phyloP scores from a whole-genome alignment of 2,888 invertebrate species.

The Tholera decimalis region DNA sequence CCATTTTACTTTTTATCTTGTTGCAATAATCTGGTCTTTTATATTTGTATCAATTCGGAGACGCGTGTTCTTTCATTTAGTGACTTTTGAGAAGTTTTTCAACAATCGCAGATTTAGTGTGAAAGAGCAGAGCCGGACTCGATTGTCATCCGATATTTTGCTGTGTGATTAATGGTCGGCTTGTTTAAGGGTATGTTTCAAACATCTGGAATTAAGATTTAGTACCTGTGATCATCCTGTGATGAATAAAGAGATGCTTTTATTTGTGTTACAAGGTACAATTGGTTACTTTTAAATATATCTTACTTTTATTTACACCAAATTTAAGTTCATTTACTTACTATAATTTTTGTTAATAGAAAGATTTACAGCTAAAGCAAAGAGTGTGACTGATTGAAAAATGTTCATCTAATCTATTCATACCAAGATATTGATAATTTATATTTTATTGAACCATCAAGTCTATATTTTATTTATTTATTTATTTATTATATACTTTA shows the following conservation, averaged over 20 bases:
- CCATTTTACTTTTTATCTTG: conserved; percentile 25
- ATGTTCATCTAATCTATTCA: too few species aligned
- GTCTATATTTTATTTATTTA: too few species aligned
- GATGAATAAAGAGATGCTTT: neutral
- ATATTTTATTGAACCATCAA: too few species aligned
- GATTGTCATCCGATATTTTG: conserved; percentile 74
- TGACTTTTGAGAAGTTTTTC: conserved; percentile 71
- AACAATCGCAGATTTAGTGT: conserved; percentile 75
- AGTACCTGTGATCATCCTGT: conserved; percentile 33
- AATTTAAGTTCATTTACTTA: too few species aligned
- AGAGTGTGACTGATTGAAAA: too few species aligned
- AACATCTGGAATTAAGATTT: conserved; percentile 43
- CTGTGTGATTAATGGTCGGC: conserved; percentile 63
- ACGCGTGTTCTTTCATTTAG: conserved; percentile 75
- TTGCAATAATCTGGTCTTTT: conserved; percentile 29
- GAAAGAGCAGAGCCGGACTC: conserved; percentile 68
- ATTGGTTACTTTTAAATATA: neutral
- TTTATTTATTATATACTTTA: too few species aligned
- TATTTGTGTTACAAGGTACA: neutral
- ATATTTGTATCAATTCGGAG: conserved; percentile 68
- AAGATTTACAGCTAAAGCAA: too few species aligned
- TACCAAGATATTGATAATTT: too few species aligned
- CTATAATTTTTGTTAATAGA: too few species aligned
- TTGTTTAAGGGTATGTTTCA: conserved; percentile 59
- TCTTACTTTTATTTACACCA: too few species aligned